Base-by-base conservation (phyloP, 2,113 vertebrate species). In the Tinamus guttatus region DNA sequence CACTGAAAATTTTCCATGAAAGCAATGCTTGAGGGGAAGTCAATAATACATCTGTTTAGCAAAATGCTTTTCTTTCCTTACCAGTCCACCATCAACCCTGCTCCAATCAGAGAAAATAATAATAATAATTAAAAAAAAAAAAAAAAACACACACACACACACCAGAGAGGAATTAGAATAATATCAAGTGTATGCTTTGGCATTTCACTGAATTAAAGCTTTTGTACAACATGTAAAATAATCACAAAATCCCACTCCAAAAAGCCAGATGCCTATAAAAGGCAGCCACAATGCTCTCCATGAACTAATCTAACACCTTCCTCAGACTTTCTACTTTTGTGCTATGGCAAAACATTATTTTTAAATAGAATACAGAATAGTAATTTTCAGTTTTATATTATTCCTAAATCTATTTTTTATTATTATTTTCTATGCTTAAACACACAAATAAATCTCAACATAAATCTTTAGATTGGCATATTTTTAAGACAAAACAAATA, bases 161-260 rank as follows among this genome's bases (percentile, higher is more conserved):
- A 80, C 59, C 87, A 89, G 56, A 49, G 27, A 92, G 36, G 74
- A 79, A 85, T 83, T 27, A 83, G 81, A 82, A 70, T 43, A 90
- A n/a, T 43, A 59, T 93, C 79, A 80, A 82, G 49, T 30, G 7
- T 43, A 73, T 0, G 6, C 52, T 64, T 71, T 81, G 77, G 38
- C 84, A 65, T 20, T 89, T 79, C 69, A n/a, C 58, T 73, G 38
- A 94, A 93, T 75, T 90, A 81, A 94, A 95, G 45, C 32, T 67
- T 81, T 83, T n/a, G 54, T n/a, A 49, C 5, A 38, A 47, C 30
- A 41, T 45, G 32, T 59, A 63, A 94, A 92, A 92, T 58, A 89
- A 92, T 25, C 69, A 81, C 64, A 96, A 41, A 63, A 67, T 30
- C 54, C 27, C 32, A 43, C 36, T 80, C 21, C 24, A 89, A 81